Conservation (phyloP, 2,888 invertebrate species). For the Oxystoma pomonae region DNA sequence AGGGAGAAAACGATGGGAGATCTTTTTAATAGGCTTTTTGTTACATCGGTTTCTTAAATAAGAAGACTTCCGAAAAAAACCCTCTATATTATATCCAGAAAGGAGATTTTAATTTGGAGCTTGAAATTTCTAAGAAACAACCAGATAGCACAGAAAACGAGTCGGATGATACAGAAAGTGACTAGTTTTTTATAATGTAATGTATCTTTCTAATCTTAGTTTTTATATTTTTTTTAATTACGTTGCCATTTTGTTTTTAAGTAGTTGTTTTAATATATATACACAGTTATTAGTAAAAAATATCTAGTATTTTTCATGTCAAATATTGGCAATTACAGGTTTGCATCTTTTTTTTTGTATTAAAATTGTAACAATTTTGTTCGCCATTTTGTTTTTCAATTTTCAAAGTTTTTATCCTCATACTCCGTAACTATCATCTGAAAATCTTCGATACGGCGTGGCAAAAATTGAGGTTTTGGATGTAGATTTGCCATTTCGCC, state of each 20-base stretch:
- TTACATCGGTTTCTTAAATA: conserved; percentile 2
- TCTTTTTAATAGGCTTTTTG: conserved; percentile 7
- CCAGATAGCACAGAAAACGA: neutral
- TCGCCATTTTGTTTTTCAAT: neutral
- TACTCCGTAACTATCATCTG: neutral
- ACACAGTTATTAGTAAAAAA: neutral
- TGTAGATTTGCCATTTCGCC: neutral
- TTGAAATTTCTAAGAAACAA: neutral
- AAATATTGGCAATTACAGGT: neutral
- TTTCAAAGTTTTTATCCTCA: neutral
- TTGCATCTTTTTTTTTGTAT: neutral
- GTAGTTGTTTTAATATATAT: neutral
- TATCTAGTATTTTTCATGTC: neutral
- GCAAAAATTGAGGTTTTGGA: neutral
- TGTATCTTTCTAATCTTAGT: neutral
- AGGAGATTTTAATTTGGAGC: neutral
- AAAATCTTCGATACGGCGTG: neutral
- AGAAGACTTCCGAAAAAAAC: conserved; percentile 2
- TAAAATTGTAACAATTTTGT: neutral
- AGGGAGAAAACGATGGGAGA: conserved; percentile 17
- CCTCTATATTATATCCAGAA: neutral
- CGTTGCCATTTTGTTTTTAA: neutral
- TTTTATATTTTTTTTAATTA: neutral
- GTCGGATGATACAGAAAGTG: neutral
- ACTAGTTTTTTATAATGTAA: neutral